phyloP scores from a whole-genome alignment of 2,797 vertebrate genomes.

The Pterois miles region DNA sequence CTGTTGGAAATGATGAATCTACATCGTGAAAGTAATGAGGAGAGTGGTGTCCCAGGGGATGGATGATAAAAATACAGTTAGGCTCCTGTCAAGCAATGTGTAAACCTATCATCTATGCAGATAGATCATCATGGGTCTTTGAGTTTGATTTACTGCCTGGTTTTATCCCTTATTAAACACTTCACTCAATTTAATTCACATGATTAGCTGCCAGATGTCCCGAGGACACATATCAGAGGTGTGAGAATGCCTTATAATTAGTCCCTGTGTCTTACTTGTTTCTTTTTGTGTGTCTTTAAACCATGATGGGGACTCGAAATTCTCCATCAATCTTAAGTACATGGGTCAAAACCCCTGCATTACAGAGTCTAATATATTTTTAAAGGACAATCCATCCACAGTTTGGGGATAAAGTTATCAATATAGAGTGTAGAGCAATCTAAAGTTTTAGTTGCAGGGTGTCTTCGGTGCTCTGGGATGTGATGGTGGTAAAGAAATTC shows the following conservation, averaged over 20 bases:
- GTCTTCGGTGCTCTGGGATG: slow-evolving; percentile 69
- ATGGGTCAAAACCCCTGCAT: neutral
- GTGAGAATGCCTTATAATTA: neutral
- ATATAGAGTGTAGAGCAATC: neutral
- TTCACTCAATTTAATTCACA: neutral
- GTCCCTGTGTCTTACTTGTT: neutral
- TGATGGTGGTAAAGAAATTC: slow-evolving; percentile 58
- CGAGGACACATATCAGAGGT: neutral
- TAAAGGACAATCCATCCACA: neutral
- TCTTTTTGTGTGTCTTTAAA: neutral
- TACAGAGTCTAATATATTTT: neutral
- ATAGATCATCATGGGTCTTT: neutral
- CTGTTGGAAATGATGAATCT: slow-evolving; percentile 46
- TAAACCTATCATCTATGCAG: slow-evolving; percentile 10
- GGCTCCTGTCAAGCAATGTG: slow-evolving; percentile 23
- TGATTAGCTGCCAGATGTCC: neutral
- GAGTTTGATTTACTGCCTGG: slow-evolving; percentile 5
- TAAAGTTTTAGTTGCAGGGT: slow-evolving; percentile 38
- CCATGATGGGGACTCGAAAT: neutral
- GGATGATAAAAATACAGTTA: slow-evolving; percentile 36
- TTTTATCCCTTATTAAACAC: neutral
- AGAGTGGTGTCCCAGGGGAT: neutral
- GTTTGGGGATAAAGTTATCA: neutral
- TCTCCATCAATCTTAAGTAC: neutral
- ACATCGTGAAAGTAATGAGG: slow-evolving; percentile 16